phyloP scores from a whole-genome alignment of 2,113 vertebrate species.

The Ammodytes dubius region DNA sequence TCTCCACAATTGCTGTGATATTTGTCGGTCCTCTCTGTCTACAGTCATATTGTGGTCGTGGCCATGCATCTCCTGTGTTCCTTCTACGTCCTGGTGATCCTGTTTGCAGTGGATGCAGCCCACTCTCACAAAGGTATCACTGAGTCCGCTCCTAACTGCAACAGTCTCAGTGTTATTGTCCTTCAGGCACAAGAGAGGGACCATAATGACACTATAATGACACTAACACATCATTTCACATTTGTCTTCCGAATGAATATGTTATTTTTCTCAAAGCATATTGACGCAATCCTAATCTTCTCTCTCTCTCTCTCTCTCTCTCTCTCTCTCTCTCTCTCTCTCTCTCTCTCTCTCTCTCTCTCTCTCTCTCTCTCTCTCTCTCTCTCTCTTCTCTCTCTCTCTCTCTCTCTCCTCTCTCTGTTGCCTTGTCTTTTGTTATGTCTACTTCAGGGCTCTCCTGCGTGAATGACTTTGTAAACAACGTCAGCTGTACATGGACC shows the following conservation, averaged over 20 bases:
- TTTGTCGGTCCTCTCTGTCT: background rate
- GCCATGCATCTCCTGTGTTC: slow-evolving; percentile 26
- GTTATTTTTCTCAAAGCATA: background rate
- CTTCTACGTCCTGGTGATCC: slow-evolving; percentile 10
- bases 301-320: background rate
- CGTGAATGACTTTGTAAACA: slow-evolving; percentile 73
- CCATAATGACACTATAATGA: background rate
- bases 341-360: background rate
- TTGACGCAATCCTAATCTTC: background rate
- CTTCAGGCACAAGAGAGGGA: background rate
- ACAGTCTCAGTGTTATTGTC: background rate
- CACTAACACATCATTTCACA: no score
- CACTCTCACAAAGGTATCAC: slow-evolving; percentile 44
- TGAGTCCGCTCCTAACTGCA: background rate
- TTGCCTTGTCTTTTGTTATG: background rate
- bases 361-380: background rate
- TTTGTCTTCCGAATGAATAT: background rate
- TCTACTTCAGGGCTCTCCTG: slow-evolving; percentile 69
- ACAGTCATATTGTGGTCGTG: background rate
- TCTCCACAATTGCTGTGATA: no score
- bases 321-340: background rate
- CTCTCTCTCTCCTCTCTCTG: no score
- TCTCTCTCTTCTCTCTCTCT: background rate
- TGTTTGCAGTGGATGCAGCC: slow-evolving; percentile 15
- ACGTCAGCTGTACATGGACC: slow-evolving; percentile 73